These are phyloP conservation scores for Euura lappo DNA, from an alignment of 1,140 invertebrate species.

Conservation along the genomic window DNA sequence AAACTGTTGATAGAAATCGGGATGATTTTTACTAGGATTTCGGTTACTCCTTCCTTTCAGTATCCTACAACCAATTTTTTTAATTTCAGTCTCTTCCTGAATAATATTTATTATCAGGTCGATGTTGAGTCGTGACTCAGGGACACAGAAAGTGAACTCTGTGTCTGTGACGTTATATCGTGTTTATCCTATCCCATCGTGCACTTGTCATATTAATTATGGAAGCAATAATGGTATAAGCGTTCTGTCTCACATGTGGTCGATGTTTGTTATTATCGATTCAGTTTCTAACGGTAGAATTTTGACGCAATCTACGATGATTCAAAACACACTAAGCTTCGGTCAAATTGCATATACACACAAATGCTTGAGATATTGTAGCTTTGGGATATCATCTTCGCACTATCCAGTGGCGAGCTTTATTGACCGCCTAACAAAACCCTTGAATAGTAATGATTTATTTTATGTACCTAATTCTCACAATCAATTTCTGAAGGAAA, in stretches of 20 bases:
- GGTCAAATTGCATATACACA: background rate
- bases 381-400: background rate
- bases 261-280: background rate
- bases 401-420: too few species aligned
- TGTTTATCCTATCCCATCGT: background rate
- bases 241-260: background rate
- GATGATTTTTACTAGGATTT: slow-evolving; percentile 14
- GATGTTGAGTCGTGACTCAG: too few species aligned
- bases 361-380: background rate
- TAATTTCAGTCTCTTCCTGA: too few species aligned
- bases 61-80: background rate
- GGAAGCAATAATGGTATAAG: background rate
- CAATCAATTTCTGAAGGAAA: background rate
- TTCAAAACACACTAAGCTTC: background rate
- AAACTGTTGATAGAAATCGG: slow-evolving; percentile 5
- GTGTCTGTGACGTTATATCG: too few species aligned
- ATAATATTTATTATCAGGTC: too few species aligned
- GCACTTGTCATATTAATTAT: background rate
- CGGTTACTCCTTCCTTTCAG: slow-evolving; percentile 15
- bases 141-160: too few species aligned
- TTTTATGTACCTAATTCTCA: background rate
- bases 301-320: background rate
- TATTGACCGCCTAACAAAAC: background rate
- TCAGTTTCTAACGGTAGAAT: background rate
- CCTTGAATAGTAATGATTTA: background rate